Percentiles rank a stretch among this genome's conserved stretches.
These are phyloP conservation scores for Amphipyra tragopoginis DNA, from an alignment of 2,888 invertebrate species.

Conservation along the genomic window DNA sequence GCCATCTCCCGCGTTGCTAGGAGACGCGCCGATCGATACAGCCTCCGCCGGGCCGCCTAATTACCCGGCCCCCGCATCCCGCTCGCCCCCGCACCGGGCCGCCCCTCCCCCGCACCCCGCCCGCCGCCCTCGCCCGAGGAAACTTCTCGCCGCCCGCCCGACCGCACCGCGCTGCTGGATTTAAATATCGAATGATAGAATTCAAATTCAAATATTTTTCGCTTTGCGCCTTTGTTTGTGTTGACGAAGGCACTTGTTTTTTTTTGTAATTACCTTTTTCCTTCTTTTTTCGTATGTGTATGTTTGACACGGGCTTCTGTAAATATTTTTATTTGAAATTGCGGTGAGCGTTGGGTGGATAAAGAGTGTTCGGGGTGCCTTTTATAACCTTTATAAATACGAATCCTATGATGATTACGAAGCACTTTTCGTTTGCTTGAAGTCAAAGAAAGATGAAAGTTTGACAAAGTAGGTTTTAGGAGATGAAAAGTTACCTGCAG, in stretches of 20 bases:
- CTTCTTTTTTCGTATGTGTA: constrained; percentile 48
- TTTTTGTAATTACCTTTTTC: constrained; percentile 66
- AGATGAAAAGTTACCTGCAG: constrained; percentile 16
- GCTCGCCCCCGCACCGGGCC: constrained; percentile 44
- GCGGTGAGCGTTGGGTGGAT: constrained; percentile 23
- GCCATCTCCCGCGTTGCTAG: constrained; percentile 89
- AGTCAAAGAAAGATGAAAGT: constrained; percentile 20
- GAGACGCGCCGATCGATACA: constrained; percentile 88
- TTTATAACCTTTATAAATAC: constrained; percentile 47
- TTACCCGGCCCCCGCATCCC: constrained; percentile 74
- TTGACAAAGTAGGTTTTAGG: neutral
- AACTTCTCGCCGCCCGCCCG: constrained; percentile 77
- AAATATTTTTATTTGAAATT: constrained; percentile 49
- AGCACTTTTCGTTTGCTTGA: constrained; percentile 11
- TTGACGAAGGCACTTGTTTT: constrained; percentile 67
- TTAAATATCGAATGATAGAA: constrained; percentile 90
- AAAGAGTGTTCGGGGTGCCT: constrained; percentile 22
- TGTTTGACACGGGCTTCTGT: constrained; percentile 33
- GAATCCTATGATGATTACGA: constrained; percentile 24
- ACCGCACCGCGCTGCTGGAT: constrained; percentile 79
- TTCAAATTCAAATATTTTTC: constrained; percentile 86
- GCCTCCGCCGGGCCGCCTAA: constrained; percentile 90
- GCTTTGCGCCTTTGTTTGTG: constrained; percentile 82
- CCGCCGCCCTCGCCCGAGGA: constrained; percentile 69
- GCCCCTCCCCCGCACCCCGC: constrained; percentile 51